A percentile compares a stretch with the other conserved stretches of the same genome.
These are phyloP conservation scores for Crotalus tigris DNA, from an alignment of 2,113 vertebrate genomes.

Conservation along the genomic window DNA sequence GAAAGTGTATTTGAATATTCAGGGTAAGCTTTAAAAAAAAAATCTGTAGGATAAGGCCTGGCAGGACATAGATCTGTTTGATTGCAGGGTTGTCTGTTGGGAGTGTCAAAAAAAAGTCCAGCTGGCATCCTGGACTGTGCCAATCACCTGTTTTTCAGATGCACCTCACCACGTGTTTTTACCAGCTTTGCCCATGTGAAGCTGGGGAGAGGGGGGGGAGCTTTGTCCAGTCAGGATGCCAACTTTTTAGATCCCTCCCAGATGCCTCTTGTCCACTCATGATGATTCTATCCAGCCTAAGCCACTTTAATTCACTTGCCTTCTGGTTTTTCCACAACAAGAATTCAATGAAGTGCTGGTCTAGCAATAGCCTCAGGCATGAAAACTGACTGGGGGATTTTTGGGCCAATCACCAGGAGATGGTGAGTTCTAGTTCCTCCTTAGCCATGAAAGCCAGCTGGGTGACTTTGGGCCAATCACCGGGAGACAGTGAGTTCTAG, in stretches of 20 bases:
- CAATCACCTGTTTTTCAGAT: background rate
- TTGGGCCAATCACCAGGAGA: no score
- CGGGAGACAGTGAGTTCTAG: no score
- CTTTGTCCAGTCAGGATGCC: no score
- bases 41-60: background rate
- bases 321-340: background rate
- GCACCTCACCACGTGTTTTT: background rate
- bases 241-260: no score
- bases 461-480: no score
- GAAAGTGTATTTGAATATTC: background rate
- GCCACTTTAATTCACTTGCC: no score
- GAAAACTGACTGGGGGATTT: no score
- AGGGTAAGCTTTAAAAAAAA: background rate
- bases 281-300: no score
- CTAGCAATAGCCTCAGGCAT: no score
- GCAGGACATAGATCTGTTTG: background rate
- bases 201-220: background rate
- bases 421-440: no score
- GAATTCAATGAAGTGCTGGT: background rate
- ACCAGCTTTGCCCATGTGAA: background rate
- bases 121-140: background rate
- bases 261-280: no score
- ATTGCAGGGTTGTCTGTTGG: background rate
- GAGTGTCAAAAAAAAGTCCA: background rate
- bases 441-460: no score